phyloP scores from a whole-genome alignment of 2,797 vertebrate genomes.

The Podarcis lilfordi region DNA sequence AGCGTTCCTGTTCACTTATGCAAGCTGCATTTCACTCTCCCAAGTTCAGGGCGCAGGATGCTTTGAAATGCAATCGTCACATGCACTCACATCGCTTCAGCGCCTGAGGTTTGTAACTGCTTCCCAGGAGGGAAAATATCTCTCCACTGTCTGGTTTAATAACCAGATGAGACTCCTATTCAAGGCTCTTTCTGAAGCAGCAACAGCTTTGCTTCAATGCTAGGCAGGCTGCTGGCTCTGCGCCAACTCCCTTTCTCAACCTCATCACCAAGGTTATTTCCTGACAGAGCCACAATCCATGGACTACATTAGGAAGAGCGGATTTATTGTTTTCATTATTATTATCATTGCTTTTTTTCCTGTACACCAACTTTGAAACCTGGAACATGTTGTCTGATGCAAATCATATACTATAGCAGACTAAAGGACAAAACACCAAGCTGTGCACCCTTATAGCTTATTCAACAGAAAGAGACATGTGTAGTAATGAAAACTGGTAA shows the following conservation, averaged over 20 bases:
- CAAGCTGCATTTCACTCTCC: background rate
- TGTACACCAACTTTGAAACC: background rate
- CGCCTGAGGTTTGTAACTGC: constrained; percentile 19
- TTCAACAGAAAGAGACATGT: background rate
- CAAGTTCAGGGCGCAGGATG: background rate
- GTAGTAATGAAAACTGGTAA: constrained; percentile 15
- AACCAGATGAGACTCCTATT: constrained; percentile 38
- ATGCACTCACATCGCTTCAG: constrained; percentile 3
- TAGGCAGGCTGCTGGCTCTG: constrained; percentile 11
- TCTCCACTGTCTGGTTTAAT: constrained; percentile 30
- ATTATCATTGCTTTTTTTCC: background rate
- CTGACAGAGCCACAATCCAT: background rate
- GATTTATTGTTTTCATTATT: background rate
- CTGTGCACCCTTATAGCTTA: background rate
- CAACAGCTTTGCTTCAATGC: constrained; percentile 2
- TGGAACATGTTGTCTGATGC: background rate
- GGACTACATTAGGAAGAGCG: background rate
- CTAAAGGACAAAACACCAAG: background rate
- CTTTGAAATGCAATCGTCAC: constrained; percentile 28
- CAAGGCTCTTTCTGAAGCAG: constrained; percentile 20
- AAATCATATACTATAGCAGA: background rate
- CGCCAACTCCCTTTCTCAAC: background rate
- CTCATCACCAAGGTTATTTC: constrained; percentile 26
- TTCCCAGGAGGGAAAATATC: constrained; percentile 10
- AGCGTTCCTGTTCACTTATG: background rate